These are phyloP conservation scores for Variabilichromis moorii DNA, from an alignment of 2,113 vertebrate species.

Conservation along the genomic window DNA sequence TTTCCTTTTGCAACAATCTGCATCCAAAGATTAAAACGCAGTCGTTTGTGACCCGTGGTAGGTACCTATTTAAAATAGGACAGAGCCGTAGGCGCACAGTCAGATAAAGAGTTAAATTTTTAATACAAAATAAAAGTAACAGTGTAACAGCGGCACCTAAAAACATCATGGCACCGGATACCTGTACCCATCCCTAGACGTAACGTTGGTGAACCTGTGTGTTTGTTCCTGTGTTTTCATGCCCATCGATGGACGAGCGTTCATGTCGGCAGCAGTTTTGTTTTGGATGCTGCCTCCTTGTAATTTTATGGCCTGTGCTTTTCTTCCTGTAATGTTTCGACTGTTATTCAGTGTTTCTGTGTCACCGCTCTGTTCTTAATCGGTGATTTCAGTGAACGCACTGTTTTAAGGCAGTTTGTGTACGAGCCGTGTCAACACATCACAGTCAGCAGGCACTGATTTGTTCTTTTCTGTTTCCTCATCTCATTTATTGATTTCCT, in stretches of 20 bases:
- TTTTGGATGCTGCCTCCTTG: not conserved
- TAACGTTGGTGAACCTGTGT: not conserved
- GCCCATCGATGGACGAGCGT: not conserved
- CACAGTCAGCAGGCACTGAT: not conserved
- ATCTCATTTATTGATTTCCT: not conserved
- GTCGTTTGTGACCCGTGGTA: too few relatives aligned
- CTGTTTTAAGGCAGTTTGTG: not conserved
- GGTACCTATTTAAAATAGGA: too few relatives aligned
- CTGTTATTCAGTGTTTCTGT: not conserved
- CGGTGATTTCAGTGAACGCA: fast-evolving
- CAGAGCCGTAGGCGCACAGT: too few relatives aligned
- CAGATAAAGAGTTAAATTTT: fast-evolving
- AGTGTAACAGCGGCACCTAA: fast-evolving
- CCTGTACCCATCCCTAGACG: too few relatives aligned
- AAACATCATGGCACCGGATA: too few relatives aligned
- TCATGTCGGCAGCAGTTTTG: not conserved
- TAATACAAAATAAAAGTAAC: too few relatives aligned
- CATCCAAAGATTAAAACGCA: not conserved
- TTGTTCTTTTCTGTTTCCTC: not conserved
- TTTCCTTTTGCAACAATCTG: not conserved
- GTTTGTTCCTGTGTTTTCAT: not conserved
- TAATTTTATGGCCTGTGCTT: not conserved
- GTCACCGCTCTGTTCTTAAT: not conserved
- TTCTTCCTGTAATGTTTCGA: not conserved
- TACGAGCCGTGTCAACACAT: not conserved